Conservation (phyloP, 2,888 invertebrate genomes). For the Aromia moschata region DNA sequence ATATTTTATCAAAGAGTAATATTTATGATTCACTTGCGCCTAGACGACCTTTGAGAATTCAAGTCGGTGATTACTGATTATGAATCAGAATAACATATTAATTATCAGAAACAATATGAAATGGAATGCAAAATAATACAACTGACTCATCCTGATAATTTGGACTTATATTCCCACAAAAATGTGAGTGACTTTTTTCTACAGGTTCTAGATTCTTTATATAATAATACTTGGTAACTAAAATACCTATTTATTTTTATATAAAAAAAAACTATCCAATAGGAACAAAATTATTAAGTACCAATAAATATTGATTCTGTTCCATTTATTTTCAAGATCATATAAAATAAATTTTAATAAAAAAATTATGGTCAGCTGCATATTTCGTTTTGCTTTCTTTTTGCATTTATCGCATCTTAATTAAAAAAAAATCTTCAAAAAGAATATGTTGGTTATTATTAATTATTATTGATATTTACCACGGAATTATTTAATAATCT, state of each 20-base stretch:
- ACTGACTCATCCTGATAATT: not conserved
- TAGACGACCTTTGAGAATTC: not conserved
- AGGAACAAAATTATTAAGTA: not conserved
- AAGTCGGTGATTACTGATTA: not conserved
- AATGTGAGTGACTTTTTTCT: not conserved
- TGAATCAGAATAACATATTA: not conserved
- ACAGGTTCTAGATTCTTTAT: not conserved
- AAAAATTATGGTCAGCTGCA: too few relatives aligned
- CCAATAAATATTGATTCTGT: not conserved
- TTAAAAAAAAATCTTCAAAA: too few relatives aligned
- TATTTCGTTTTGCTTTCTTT: too few relatives aligned
- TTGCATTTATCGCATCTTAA: too few relatives aligned
- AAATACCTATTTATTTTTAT: not conserved
- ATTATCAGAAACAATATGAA: not conserved
- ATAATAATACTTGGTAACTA: not conserved
- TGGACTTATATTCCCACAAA: not conserved
- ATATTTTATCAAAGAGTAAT: not conserved
- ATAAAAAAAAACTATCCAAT: not conserved
- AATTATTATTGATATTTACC: too few relatives aligned
- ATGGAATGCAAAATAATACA: not conserved
- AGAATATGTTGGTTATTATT: too few relatives aligned
- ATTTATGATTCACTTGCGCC: not conserved
- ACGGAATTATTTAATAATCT: too few relatives aligned
- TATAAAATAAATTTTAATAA: too few relatives aligned
- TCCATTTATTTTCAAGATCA: slow-evolving; percentile 15